These are phyloP conservation scores for Sympetrum striolatum DNA, from an alignment of 2,888 invertebrate genomes.

Conservation along the genomic window DNA sequence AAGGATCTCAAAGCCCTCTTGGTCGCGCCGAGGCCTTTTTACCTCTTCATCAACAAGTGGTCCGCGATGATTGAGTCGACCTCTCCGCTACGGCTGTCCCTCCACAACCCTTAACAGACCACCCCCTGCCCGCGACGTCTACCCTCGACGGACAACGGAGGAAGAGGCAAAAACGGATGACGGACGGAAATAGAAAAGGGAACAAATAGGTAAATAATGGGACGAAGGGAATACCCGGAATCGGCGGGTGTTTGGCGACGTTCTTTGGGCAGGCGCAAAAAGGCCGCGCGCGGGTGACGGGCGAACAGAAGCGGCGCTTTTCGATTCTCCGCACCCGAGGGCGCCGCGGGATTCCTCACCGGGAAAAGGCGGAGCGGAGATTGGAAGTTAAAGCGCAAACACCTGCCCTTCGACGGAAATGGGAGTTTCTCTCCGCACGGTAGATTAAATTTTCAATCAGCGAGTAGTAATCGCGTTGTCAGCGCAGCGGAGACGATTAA, in stretches of 20 bases:
- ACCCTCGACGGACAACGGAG: constrained; percentile 3
- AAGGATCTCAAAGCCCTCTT: constrained; percentile 17
- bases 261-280: not conserved
- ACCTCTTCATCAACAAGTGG: constrained; percentile 43
- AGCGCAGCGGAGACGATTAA: constrained; percentile 34
- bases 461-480: constrained; percentile 42
- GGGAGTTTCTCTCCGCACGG: constrained; percentile 11
- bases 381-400: not conserved
- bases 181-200: not conserved
- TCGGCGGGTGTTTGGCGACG: not conserved
- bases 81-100: constrained; percentile 22
- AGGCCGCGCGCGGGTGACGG: not conserved
- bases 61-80: constrained; percentile 37
- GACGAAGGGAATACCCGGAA: not conserved
- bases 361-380: not conserved
- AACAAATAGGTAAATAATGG: not conserved
- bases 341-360: not conserved
- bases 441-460: constrained; percentile 44
- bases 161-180: constrained; percentile 23
- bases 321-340: not conserved
- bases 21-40: not conserved
- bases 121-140: not conserved
- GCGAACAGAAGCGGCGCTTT: not conserved
- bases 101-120: constrained; percentile 26
- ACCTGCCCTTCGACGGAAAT: constrained; percentile 10